A percentile compares a stretch with the other conserved stretches of the same genome.
Conservation (phyloP, 2,113 vertebrate genomes). For the Charadrius vociferus region DNA sequence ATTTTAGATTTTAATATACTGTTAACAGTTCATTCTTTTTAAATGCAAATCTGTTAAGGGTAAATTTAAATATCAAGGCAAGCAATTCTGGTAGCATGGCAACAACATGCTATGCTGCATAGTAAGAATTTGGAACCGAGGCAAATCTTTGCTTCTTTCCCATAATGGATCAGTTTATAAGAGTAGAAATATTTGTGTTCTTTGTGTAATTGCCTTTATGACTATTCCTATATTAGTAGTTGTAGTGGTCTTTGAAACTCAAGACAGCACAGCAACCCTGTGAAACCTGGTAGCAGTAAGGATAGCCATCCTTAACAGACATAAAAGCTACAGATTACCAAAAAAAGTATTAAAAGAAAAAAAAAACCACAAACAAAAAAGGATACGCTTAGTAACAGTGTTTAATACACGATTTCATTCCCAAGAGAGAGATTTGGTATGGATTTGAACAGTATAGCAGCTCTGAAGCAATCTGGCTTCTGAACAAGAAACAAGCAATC, state of each 20-base stretch:
- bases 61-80: conserved; percentile 62
- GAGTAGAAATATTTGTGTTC: not conserved
- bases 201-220: not conserved
- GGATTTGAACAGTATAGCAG: not conserved
- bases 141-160: not conserved
- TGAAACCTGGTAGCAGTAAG: not conserved
- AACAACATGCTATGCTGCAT: not conserved
- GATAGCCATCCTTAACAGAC: not conserved
- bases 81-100: conserved; percentile 22
- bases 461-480: not conserved
- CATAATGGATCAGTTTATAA: not conserved
- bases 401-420: not conserved
- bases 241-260: not conserved
- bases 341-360: not conserved
- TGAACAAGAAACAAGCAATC: not conserved
- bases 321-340: not conserved
- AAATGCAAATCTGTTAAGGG: conserved; percentile 60
- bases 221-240: not conserved
- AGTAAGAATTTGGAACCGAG: not conserved
- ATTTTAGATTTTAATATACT: conserved; percentile 35
- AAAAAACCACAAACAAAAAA: too few species aligned
- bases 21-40: conserved; percentile 55
- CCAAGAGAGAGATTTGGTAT: not conserved
- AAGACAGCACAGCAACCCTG: not conserved
- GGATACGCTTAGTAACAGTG: not conserved